Evolutionary conservation across 2,113 vertebrate genomes (phyloP), one percentile per base, ranked within the genome.

Genomic region (Dendropsophus ebraccatus): DNA sequence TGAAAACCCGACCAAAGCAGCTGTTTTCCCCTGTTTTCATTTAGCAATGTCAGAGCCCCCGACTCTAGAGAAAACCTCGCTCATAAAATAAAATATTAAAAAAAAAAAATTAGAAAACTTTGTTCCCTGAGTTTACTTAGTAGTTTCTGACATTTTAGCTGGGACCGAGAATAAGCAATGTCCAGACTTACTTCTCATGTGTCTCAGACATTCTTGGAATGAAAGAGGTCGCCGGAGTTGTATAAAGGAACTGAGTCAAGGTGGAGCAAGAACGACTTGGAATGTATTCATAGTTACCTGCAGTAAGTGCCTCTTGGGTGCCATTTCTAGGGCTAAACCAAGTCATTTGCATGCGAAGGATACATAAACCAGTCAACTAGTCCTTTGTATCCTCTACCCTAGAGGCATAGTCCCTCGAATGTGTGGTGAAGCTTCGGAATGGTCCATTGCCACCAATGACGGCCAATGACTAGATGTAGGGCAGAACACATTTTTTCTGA

Each of bases 11-110:
- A 76, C 56, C 72, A 76, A 62, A 62, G 19, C 72, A 84, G 72
- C 72, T 84, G 70, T 74, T 75, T 75, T 45, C 69, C n/a, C 52
- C 54, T 6, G 32, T 75, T 84, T 47, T 75, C 13, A 84, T 62
- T 65, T 84, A 84, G 56, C 37, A 84, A 75, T 74, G 82, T 84
- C 82, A 62, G 13, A 32, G 32, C 37, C 17, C 2, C 45, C 6
- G 56, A 60, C 83, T 25, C 41, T 41, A 56, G 83, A 52, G 83
- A 76, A 35, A 28, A 30, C 30, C 21, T 62, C 30, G 32, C 72
- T 54, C 11, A 17, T 5, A 47, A 75, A 25, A 41, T 5, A 65
- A 32, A 32, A n/a, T 30, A 37, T 41, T 73, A 13, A 30, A 45
- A 5, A 84, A n/a, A n/a, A n/a, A n/a, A n/a, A n/a, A n/a, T n/a